Evolutionary conservation across 2,113 vertebrate species (phyloP).

Genomic region (Hippotragus niger): DNA sequence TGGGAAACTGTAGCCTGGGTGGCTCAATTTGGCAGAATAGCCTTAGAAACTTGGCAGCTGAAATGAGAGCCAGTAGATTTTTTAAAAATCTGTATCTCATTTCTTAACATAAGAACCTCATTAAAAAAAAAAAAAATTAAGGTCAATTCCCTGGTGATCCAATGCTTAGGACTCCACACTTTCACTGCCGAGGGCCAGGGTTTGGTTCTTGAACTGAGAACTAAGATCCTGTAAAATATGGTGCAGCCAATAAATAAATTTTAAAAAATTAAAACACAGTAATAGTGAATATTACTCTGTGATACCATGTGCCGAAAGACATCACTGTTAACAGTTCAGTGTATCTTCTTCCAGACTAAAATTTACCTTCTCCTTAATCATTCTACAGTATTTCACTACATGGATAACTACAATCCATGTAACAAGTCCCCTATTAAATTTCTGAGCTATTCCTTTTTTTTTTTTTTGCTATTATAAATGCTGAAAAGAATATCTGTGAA

Average conservation of each 20-base stretch:
- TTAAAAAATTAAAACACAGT: background rate
- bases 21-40: background rate
- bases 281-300: background rate
- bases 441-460: background rate
- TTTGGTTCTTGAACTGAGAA: background rate
- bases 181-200: background rate
- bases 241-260: background rate
- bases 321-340: background rate
- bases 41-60: background rate
- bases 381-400: background rate
- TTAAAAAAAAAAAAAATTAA: background rate
- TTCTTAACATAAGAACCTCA: background rate
- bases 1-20: background rate
- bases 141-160: background rate
- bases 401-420: background rate
- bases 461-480: background rate
- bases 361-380: constrained; percentile 2
- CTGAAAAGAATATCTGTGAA: background rate
- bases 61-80: background rate
- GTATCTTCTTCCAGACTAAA: background rate
- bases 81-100: background rate
- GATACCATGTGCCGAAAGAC: background rate
- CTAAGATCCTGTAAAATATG: background rate
- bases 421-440: background rate
- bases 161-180: background rate